These are phyloP conservation scores for Brachionus paranguensis DNA, from an alignment of 1,140 invertebrate species.

Conservation along the genomic window DNA sequence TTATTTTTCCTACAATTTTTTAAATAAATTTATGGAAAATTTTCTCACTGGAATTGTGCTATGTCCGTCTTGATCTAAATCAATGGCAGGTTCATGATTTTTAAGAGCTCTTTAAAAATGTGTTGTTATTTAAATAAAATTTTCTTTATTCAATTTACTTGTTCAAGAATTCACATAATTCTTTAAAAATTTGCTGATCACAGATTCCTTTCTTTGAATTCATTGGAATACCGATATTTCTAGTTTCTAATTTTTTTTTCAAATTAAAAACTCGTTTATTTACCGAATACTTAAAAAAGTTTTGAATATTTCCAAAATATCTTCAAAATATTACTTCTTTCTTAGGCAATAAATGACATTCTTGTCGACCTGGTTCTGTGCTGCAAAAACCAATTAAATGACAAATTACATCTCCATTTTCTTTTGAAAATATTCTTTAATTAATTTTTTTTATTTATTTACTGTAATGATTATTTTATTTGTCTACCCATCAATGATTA, in stretches of 20 bases:
- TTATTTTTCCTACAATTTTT: neutral
- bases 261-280: neutral
- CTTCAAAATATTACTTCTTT: neutral
- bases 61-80: slow-evolving; percentile 49
- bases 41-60: slow-evolving; percentile 46
- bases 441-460: neutral
- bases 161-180: slow-evolving; percentile 43
- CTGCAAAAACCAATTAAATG: slow-evolving; percentile 45
- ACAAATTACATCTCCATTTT: slow-evolving; percentile 49
- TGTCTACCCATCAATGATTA: slow-evolving; percentile 44
- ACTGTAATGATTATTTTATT: neutral
- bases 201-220: neutral
- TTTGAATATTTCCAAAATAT: too few relatives aligned
- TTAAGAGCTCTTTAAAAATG: slow-evolving; percentile 43
- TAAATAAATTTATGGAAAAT: neutral
- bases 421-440: slow-evolving; percentile 43
- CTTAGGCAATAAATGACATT: slow-evolving; percentile 44
- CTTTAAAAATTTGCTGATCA: neutral
- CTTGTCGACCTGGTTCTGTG: slow-evolving; percentile 42
- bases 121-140: neutral
- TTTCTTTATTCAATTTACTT: neutral
- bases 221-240: neutral
- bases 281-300: neutral
- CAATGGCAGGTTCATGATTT: slow-evolving; percentile 45
- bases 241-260: neutral